phyloP scores from a whole-genome alignment of 2,113 vertebrate genomes.

The Dermatemys mawii region DNA sequence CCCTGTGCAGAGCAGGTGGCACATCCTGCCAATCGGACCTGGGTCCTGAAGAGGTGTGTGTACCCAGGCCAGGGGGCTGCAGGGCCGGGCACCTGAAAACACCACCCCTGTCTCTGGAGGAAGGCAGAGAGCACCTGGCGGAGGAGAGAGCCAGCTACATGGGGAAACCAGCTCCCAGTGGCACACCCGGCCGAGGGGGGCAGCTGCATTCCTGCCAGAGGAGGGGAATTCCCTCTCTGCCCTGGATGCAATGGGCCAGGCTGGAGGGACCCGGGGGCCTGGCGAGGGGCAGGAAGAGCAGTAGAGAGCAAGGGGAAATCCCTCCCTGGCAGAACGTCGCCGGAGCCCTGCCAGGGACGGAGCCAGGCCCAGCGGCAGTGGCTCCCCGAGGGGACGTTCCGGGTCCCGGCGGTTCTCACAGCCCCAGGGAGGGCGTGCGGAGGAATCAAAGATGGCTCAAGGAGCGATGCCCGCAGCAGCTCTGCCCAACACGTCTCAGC shows the following conservation, averaged over 20 bases:
- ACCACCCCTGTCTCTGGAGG: neutral
- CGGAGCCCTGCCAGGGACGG: no score
- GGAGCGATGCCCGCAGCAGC: neutral
- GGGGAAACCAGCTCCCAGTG: no score
- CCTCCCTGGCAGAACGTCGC: no score
- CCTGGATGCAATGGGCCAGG: accelerated
- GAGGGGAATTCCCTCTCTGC: no score
- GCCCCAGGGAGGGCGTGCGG: neutral
- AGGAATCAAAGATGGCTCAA: neutral
- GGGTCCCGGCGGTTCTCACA: neutral
- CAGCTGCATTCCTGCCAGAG: no score
- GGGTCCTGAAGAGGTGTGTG: neutral
- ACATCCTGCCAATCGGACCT: no score
- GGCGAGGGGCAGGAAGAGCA: no score
- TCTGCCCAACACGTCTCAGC: neutral
- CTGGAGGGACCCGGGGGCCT: neutral
- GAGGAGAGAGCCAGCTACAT: no score
- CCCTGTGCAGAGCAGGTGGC: no score
- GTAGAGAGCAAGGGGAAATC: neutral
- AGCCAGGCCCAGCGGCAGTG: no score
- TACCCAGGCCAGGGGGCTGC: neutral
- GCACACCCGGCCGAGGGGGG: no score
- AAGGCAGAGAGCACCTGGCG: neutral
- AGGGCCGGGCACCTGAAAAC: neutral
- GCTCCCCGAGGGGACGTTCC: no score